Conservation (phyloP, 2,797 vertebrate genomes). For the Phataginus tricuspis region DNA sequence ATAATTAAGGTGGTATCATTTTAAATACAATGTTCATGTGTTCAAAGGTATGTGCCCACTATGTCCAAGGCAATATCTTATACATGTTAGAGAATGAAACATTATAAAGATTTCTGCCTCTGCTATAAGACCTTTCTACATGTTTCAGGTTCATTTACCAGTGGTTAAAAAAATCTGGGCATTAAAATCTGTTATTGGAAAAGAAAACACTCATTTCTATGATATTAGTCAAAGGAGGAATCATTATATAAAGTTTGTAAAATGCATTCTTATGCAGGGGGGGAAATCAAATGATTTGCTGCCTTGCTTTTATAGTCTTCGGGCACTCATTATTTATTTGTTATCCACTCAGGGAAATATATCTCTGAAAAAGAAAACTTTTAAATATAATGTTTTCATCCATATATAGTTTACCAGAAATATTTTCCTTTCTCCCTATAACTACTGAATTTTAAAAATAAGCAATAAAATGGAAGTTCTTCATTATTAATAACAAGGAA, state of each 20-base stretch:
- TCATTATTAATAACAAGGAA: neutral
- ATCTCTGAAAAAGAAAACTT: neutral
- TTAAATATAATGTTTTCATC: neutral
- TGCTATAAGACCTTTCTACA: neutral
- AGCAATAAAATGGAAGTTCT: neutral
- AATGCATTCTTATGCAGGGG: neutral
- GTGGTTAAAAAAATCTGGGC: neutral
- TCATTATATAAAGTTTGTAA: neutral
- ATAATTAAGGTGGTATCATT: constrained; percentile 53
- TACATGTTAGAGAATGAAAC: neutral
- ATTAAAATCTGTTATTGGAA: neutral
- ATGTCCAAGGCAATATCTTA: neutral
- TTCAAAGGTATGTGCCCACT: neutral
- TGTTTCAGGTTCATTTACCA: neutral
- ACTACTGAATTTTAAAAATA: neutral
- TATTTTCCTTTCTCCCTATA: neutral
- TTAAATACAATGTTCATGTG: neutral
- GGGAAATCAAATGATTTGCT: neutral
- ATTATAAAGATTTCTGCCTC: neutral
- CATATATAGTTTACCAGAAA: neutral
- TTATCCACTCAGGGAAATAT: neutral
- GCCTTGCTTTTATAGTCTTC: neutral
- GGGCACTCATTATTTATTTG: constrained; percentile 14
- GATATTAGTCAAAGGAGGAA: neutral
- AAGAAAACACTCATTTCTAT: neutral